Conservation (phyloP, 1,140 invertebrate genomes). For the Drosophila novamexicana region DNA sequence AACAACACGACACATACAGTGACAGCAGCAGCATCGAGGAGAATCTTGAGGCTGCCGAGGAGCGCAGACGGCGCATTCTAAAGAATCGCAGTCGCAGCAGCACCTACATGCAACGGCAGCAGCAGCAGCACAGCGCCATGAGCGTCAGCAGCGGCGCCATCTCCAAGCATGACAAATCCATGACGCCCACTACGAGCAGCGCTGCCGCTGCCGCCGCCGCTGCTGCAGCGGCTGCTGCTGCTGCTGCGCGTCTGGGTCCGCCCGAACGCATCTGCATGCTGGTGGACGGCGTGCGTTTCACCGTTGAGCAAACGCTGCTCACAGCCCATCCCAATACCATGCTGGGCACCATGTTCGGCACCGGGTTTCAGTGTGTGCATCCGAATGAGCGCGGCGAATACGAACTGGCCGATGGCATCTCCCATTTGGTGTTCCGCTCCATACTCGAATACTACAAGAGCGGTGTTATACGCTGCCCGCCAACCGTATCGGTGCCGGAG, state of each 20-base stretch:
- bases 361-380: constrained; percentile 95
- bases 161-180: constrained; percentile 61
- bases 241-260: constrained; percentile 43
- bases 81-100: constrained; percentile 86
- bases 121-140: constrained; percentile 29
- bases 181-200: constrained; percentile 35
- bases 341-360: constrained; percentile 98
- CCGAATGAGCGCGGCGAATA: constrained; percentile 98
- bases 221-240: constrained; percentile 21
- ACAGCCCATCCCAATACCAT: constrained; percentile 96
- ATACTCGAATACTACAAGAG: constrained; percentile 98
- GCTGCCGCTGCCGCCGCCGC: constrained; percentile 39
- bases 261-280: constrained; percentile 91
- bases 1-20: constrained; percentile 83
- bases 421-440: constrained; percentile 96
- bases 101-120: constrained; percentile 53
- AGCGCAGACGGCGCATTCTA: constrained; percentile 87
- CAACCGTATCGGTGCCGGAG: constrained; percentile 95
- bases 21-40: constrained; percentile 90
- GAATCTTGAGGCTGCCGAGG: constrained; percentile 87
- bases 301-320: constrained; percentile 96
- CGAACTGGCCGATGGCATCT: constrained; percentile 99
- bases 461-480: constrained; percentile 93
- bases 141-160: constrained; percentile 55
- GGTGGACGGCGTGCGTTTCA: constrained; percentile 96